Base-by-base conservation (phyloP, 2,797 vertebrate species). In the Scomberomorus guttatus region DNA sequence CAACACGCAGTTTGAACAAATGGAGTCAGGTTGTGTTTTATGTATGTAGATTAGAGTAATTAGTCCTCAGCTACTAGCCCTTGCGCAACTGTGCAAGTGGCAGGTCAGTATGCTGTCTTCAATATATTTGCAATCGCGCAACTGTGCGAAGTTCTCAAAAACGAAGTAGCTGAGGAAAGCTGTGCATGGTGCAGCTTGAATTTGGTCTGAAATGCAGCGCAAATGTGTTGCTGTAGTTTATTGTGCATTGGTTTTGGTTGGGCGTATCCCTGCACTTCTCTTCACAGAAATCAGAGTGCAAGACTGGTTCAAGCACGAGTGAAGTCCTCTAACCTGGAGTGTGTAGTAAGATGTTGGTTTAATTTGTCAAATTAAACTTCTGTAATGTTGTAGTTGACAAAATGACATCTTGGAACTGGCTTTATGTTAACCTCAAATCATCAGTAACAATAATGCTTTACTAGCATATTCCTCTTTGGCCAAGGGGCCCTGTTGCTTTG, bases 51-150 rank as follows among this genome's bases (percentile, higher is more conserved):
- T 25, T 63, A 6, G 15, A 65, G 34, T 4, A 4, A 6, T 78
- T 89, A 85, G 81, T 48, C 80, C 89, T 93, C 92, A 89, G 92
- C 86, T 88, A 79, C 91, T 85, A 15, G 78, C 86, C 87, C 78
- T 90, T 93, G 93, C n/a, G 92, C 94, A 95, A 94, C 86, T 96
- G 95, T 94, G 84, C 88, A 88, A 73, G 89, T 67, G 82, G 83
- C 84, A 91, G 80, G 48, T 50, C 25, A 52, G 37, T 46, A 5
- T 29, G 54, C 83, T 11, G 15, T 82, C 55, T 60, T 52, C 34
- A 81, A 81, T 83, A 61, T n/a, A 72, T 56, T 58, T 27, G 15
- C 1, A 55, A 62, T 72, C 82, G 87, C 11, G 81, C 94, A 95
- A 95, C 91, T 95, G 95, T 91, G 90, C 77, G 78, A 66, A 1